Conservation (phyloP, 2,797 vertebrate species). For the Amazonetta brasiliensis region DNA sequence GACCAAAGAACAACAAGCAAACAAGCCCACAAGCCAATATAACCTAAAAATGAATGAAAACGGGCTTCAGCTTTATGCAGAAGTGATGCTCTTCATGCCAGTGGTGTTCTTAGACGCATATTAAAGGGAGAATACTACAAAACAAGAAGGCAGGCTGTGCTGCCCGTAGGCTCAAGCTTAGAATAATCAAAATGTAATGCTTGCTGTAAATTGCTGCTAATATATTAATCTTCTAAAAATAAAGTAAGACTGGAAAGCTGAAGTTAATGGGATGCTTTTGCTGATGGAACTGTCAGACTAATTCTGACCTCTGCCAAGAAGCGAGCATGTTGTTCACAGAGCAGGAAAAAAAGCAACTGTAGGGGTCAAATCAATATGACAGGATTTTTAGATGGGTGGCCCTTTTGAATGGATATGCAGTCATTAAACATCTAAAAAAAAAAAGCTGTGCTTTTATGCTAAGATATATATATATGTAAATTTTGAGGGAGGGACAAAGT, state of each 20-base stretch:
- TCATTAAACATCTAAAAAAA: background rate
- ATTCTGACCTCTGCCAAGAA: background rate
- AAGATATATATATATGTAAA: background rate
- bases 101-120: background rate
- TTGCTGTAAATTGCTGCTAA: background rate
- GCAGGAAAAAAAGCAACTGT: background rate
- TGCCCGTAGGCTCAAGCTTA: background rate
- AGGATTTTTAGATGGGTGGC: background rate
- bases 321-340: background rate
- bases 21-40: background rate
- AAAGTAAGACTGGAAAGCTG: background rate
- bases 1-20: constrained; percentile 9
- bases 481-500: background rate
- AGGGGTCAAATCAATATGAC: background rate
- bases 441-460: background rate
- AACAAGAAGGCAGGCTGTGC: background rate
- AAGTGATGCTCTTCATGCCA: background rate
- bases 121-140: background rate
- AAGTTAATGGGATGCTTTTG: background rate
- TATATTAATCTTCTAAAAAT: background rate
- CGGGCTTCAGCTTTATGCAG: background rate
- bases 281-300: background rate
- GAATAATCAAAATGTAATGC: background rate
- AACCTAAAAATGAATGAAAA: background rate
- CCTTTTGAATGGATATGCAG: background rate